Base-by-base conservation (phyloP, 2,888 invertebrate genomes). In the Atrina japonica region DNA sequence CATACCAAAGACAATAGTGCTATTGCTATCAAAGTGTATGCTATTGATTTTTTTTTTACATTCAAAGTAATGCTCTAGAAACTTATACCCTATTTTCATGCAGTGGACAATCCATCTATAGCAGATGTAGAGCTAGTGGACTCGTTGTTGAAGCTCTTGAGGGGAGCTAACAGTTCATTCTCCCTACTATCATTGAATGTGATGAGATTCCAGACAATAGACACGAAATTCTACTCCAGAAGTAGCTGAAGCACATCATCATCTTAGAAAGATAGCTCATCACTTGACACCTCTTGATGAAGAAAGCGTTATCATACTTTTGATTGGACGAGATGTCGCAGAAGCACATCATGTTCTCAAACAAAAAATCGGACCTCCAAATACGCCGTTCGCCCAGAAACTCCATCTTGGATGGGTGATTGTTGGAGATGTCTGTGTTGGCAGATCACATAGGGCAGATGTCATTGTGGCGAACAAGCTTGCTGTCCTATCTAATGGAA, bases 101-200 rank as follows among this genome's bases (percentile, higher is more conserved):
- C n/a, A n/a, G n/a, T n/a, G n/a, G n/a, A n/a, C n/a, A n/a, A n/a
- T n/a, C n/a, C n/a, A n/a, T n/a, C n/a, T n/a, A n/a, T n/a, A n/a
- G n/a, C n/a, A n/a, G n/a, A n/a, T n/a, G n/a, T n/a, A n/a, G n/a
- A n/a, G n/a, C n/a, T n/a, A n/a, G n/a, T n/a, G n/a, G n/a, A n/a
- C n/a, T n/a, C n/a, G n/a, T n/a, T n/a, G n/a, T n/a, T n/a, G n/a
- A 47, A 59, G 0, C 25, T 21, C 18, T 56, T 52, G 7, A 50
- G 18, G 50, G 52, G 45, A 5, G 18, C 14, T 18, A 55, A 56
- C 23, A 30, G 9, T 45, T 61, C n/a, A 18, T 14, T 5, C 14
- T 73, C 11, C 73, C 55, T 21, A 35, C 53, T 14, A 1, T 65
- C 7, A 55, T 68, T 21, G 68, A 73, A 43, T 73, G 67, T 29